Percentiles rank a stretch among this genome's conserved stretches.
phyloP scores from a whole-genome alignment of 2,888 invertebrate species.

The Lomographa bimaculata region DNA sequence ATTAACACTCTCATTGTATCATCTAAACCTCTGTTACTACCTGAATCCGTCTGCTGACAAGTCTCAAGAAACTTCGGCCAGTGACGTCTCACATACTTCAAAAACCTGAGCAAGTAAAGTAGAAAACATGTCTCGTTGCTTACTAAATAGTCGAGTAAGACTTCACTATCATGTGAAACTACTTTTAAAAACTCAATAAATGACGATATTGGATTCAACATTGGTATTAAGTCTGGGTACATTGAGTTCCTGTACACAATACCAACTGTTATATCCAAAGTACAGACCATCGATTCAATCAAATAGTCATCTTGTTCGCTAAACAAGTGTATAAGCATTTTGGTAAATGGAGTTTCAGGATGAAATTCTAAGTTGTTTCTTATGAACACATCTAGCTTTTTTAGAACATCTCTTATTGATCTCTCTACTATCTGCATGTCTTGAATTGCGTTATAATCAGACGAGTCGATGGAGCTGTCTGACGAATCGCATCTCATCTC shows the following conservation, averaged over 20 bases:
- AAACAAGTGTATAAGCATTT: constrained; percentile 94
- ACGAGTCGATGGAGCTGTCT: constrained; percentile 92
- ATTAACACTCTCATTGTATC: constrained; percentile 93
- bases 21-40: constrained; percentile 85
- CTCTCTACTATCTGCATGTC: constrained; percentile 95
- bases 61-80: constrained; percentile 92
- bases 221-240: constrained; percentile 90
- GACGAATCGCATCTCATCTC: constrained; percentile 94
- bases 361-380: constrained; percentile 92
- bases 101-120: constrained; percentile 91
- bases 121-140: constrained; percentile 96
- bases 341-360: constrained; percentile 93
- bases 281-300: constrained; percentile 96
- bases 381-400: constrained; percentile 92
- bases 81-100: constrained; percentile 92
- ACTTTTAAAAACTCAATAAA: constrained; percentile 93
- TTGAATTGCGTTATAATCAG: constrained; percentile 93
- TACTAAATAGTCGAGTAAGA: constrained; percentile 92
- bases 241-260: constrained; percentile 92
- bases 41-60: constrained; percentile 86
- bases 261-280: constrained; percentile 93
- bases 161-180: constrained; percentile 91
- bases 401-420: constrained; percentile 92
- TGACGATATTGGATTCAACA: constrained; percentile 93
- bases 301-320: constrained; percentile 96